Base-by-base conservation (phyloP, 2,113 vertebrate species). In the Thomomys bottae region DNA sequence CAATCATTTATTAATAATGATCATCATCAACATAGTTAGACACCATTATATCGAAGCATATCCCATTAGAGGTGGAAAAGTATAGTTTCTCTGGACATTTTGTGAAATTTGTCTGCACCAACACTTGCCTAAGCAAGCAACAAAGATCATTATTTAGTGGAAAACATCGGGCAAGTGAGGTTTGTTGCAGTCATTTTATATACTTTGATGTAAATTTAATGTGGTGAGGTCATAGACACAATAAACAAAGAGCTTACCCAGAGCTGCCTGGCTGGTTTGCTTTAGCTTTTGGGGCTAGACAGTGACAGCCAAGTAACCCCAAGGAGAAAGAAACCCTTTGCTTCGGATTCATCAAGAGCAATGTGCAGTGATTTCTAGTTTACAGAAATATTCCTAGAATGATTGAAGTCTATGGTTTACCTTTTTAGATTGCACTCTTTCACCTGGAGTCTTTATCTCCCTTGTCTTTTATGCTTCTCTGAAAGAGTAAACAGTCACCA, bases 131-230 rank as follows among this genome's bases (percentile, higher is more conserved):
- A 63, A 73, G 9, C n/a, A 36, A 54, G 6, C 18, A n/a, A 28
- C 63, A 34, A 80, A 63, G 82, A 42, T 9, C 61, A 32, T 68
- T 8, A 14, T 21, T 34, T 17, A 15, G n/a, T 45, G 40, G 91
- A 72, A 89, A 68, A 63, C 36, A 73, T 67, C 45, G 68, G 59
- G 64, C 20, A 64, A 20, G 11, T 72, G 34, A 11, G 32, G 36
- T 84, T 34, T 57, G 24, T 8, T 61, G 34, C 14, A 71, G 92
- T 88, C 57, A 77, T 72, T 89, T 70, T 84, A 40, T 30, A 26
- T 72, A 71, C 84, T 93, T 94, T 75, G 23, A 70, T 78, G 32
- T 24, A 78, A 30, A 92, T 78, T 79, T 78, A 45, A 36, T 87
- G 64, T 75, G 34, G 1, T 71, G n/a, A 68, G 93, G 70, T 93